These are phyloP conservation scores for Pseudoips prasinana DNA, from an alignment of 2,888 invertebrate genomes.

Conservation along the genomic window DNA sequence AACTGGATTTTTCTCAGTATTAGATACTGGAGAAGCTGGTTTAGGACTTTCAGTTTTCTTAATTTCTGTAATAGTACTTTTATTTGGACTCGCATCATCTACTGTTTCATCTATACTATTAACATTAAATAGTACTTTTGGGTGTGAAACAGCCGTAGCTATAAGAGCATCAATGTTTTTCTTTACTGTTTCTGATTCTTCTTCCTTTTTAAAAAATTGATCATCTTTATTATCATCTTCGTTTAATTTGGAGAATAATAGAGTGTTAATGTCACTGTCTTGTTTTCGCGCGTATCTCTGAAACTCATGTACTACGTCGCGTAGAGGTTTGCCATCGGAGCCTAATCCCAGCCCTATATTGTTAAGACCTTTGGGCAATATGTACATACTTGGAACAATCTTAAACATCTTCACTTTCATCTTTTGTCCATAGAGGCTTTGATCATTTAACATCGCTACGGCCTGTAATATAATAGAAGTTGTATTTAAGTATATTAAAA, in stretches of 20 bases:
- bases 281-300: constrained; percentile 42
- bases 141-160: background rate
- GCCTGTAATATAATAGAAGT: constrained; percentile 69
- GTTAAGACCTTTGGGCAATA: constrained; percentile 57
- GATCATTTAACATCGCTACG: constrained; percentile 61
- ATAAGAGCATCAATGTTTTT: constrained; percentile 8
- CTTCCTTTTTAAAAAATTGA: background rate
- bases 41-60: background rate
- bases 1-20: background rate
- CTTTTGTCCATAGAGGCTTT: constrained; percentile 45
- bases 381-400: constrained; percentile 22
- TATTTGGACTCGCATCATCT: background rate
- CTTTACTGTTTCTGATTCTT: constrained; percentile 2
- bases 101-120: constrained; percentile 9
- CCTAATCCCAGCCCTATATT: constrained; percentile 58
- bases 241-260: constrained; percentile 25
- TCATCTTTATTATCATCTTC: constrained; percentile 2
- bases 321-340: constrained; percentile 45
- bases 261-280: constrained; percentile 27
- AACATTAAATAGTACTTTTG: too few species aligned
- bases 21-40: background rate
- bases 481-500: too few species aligned
- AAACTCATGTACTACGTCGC: constrained; percentile 50
- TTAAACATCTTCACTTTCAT: constrained; percentile 48
- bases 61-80: background rate